Percentiles rank a stretch among this genome's conserved stretches.
These are phyloP conservation scores for Apocheima hispidaria DNA, from an alignment of 2,888 invertebrate species.

Conservation along the genomic window DNA sequence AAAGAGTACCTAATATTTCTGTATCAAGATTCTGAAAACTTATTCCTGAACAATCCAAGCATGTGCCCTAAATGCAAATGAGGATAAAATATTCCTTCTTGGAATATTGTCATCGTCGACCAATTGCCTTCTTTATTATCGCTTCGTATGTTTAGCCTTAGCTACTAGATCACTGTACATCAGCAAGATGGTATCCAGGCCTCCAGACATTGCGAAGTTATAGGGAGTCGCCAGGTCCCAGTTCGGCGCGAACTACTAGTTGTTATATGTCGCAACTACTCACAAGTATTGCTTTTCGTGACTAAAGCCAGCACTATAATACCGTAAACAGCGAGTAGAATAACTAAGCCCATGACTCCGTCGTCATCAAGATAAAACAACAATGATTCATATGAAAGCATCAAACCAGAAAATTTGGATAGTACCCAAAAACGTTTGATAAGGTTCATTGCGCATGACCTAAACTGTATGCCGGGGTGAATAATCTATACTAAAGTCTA, in stretches of 20 bases:
- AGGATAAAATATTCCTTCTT: conserved; percentile 9
- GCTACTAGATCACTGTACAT: too few species aligned
- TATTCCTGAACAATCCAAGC: background rate
- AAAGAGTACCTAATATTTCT: conserved; percentile 37
- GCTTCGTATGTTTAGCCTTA: background rate
- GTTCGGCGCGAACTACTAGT: too few species aligned
- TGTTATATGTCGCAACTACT: too few species aligned
- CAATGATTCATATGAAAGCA: conserved; percentile 4
- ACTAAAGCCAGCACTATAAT: background rate
- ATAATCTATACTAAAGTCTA: conserved; percentile 51
- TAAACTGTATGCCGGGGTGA: conserved; percentile 61
- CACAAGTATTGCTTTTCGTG: too few species aligned
- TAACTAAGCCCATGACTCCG: background rate
- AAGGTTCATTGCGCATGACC: conserved; percentile 69
- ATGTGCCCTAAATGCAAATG: conserved; percentile 13
- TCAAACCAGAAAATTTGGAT: conserved; percentile 51
- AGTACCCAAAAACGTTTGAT: conserved; percentile 54
- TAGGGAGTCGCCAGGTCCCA: too few species aligned
- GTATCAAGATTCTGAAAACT: conserved; percentile 13
- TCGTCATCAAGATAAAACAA: conserved; percentile 10
- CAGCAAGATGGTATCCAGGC: too few species aligned
- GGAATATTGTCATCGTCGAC: background rate
- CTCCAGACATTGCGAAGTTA: too few species aligned
- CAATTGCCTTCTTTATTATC: background rate
- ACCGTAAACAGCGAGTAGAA: background rate